phyloP scores from a whole-genome alignment of 2,113 vertebrate genomes.

The Lepus europaeus region DNA sequence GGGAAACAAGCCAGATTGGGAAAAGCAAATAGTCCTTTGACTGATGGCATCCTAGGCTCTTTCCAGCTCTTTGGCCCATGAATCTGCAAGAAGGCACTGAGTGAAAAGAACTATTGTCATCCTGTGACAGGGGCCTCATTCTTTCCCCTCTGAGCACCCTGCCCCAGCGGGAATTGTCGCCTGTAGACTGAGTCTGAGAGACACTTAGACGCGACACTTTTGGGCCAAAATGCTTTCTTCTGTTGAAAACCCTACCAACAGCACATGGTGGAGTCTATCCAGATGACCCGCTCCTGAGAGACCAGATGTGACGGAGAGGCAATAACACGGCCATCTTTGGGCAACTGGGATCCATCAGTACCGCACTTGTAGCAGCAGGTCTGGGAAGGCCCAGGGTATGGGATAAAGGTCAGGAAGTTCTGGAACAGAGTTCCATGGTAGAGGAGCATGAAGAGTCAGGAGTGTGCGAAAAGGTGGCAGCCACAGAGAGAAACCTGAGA shows the following conservation, averaged over 20 bases:
- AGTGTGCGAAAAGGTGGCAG: neutral
- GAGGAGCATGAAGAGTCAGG: neutral
- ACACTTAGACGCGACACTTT: neutral
- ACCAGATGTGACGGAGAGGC: neutral
- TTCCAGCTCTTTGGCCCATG: constrained; percentile 28
- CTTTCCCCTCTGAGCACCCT: constrained; percentile 22
- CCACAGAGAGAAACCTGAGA: neutral
- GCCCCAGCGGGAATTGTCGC: constrained; percentile 14
- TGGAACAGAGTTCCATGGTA: neutral
- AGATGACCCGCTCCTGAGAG: neutral
- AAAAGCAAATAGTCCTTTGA: constrained; percentile 46
- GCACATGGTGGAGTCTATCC: neutral
- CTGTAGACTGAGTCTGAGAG: constrained; percentile 19
- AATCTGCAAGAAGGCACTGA: constrained; percentile 17
- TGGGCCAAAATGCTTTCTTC: neutral
- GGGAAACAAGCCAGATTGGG: constrained; percentile 51
- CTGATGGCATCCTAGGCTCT: constrained; percentile 61
- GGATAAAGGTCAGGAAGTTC: neutral
- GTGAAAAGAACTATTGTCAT: constrained; percentile 66
- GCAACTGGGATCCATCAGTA: too few species aligned
- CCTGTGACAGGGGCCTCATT: constrained; percentile 54
- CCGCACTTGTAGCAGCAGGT: neutral
- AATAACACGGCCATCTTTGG: neutral
- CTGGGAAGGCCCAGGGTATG: too few species aligned
- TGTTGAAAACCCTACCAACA: neutral